phyloP scores from a whole-genome alignment of 2,113 vertebrate genomes.

The Plestiodon gilberti region DNA sequence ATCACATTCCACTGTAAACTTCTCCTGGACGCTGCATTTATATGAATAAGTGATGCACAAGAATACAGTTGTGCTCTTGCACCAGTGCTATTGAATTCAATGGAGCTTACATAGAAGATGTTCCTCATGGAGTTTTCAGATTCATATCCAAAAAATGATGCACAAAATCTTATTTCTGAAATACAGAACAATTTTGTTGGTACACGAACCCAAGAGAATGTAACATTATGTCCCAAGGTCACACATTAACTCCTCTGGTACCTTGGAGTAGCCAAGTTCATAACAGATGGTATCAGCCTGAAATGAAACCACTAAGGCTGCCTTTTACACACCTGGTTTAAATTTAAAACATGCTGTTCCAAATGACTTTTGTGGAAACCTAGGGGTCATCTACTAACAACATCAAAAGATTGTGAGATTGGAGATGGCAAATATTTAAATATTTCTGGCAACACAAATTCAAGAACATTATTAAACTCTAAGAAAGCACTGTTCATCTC shows the following conservation, averaged over 20 bases:
- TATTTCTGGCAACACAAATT: background rate
- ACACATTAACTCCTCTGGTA: background rate
- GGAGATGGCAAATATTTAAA: background rate
- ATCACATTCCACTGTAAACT: background rate
- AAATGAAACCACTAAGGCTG: background rate
- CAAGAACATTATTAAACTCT: background rate
- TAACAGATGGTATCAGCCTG: conserved; percentile 46
- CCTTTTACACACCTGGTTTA: conserved; percentile 50
- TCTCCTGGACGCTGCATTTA: too few relatives aligned
- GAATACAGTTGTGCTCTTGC: background rate
- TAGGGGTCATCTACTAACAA: background rate
- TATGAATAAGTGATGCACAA: background rate
- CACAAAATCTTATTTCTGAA: conserved; percentile 30
- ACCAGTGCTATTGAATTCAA: background rate
- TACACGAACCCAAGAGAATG: background rate
- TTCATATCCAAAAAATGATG: conserved; percentile 5
- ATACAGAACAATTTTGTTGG: conserved; percentile 15
- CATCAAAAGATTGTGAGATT: background rate
- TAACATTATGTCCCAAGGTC: background rate
- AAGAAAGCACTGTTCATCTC: background rate
- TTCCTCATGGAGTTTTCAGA: background rate
- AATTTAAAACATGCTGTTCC: conserved; percentile 45
- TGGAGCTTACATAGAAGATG: background rate
- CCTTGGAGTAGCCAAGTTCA: conserved; percentile 27
- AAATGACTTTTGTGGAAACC: background rate